Base-by-base conservation (phyloP, 2,113 vertebrate species). In the Sinocyclocheilus anophthalmus region DNA sequence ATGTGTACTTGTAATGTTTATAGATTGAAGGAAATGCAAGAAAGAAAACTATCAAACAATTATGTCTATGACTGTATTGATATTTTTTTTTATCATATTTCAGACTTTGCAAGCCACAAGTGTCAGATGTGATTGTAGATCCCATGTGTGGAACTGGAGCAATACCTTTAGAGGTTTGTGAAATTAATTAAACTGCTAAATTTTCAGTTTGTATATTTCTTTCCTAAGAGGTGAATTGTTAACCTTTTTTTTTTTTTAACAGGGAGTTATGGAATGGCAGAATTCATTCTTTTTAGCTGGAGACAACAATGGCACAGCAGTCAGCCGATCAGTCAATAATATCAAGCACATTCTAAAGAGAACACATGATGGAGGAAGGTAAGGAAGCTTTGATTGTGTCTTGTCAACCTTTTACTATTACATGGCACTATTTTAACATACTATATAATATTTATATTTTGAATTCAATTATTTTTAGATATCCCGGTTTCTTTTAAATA, bases 131-230 rank as follows among this genome's bases (percentile, higher is more conserved):
- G 84, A 96, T 99, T 84, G 91, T 99, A 55, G 98, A 99, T 93
- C 98, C 98, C 16, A 99, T 99, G 98, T 99, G 97, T 91, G 98
- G 98, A 65, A 99, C 96, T 11, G 98, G 98, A 88, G 97, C 98
- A 0, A 99, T 99, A 92, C 97, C 98, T 30, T 94, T 99, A 90
- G 97, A 99, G 98, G 98, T 99, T 93, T 93, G 77, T 70, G 76
- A 69, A 80, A 81, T 61, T 45, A 6, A 53, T 11, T 70, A n/a
- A 73, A 83, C 22, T 72, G 87, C 26, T 75, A 55, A 20, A 26
- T 69, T 84, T 59, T 24, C 33, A 33, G 20, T 81, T 20, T 26
- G 39, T 50, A 53, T 69, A 24, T 77, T 77, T 77, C 39, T 45
- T 18, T 3, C 13, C 4, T 33, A 18, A 45, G n/a, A 77, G 6